Percentiles rank a stretch among this genome's conserved stretches.
Evolutionary conservation across 2,113 vertebrate genomes (phyloP).

Genomic region (Murina feae): DNA sequence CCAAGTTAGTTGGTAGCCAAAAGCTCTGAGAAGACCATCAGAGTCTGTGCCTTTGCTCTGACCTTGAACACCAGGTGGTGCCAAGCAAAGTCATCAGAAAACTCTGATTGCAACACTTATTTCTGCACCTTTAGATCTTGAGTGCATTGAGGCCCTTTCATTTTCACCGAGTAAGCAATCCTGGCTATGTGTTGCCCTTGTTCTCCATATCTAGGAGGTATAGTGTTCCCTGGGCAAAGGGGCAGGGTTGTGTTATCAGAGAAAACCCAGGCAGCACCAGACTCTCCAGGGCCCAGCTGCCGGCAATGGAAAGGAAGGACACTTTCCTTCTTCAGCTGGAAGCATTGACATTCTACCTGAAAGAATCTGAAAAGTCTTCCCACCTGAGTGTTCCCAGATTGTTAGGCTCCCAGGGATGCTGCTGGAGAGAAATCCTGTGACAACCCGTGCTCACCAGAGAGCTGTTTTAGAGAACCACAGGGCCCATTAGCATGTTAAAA

Average conservation of each 20-base stretch:
- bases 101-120: neutral
- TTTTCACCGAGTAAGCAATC: neutral
- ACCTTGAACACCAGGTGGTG: conserved; percentile 16
- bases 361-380: neutral
- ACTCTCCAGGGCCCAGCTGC: neutral
- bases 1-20: neutral
- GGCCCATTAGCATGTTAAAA: neutral
- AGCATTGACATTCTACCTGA: neutral
- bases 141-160: neutral
- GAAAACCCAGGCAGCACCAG: neutral
- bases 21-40: neutral
- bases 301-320: neutral
- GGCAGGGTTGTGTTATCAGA: neutral
- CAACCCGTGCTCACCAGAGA: accelerated
- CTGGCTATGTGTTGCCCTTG: neutral
- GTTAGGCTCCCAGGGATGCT: neutral
- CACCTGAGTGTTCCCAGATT: neutral
- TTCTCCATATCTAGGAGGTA: neutral
- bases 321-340: neutral
- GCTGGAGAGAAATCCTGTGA: neutral
- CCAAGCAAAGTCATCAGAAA: neutral
- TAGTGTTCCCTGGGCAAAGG: neutral
- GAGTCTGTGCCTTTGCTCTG: neutral
- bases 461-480: neutral
- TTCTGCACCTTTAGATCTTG: conserved; percentile 14